Base-by-base conservation (phyloP, 2,113 vertebrate species). In the Panurus biarmicus region DNA sequence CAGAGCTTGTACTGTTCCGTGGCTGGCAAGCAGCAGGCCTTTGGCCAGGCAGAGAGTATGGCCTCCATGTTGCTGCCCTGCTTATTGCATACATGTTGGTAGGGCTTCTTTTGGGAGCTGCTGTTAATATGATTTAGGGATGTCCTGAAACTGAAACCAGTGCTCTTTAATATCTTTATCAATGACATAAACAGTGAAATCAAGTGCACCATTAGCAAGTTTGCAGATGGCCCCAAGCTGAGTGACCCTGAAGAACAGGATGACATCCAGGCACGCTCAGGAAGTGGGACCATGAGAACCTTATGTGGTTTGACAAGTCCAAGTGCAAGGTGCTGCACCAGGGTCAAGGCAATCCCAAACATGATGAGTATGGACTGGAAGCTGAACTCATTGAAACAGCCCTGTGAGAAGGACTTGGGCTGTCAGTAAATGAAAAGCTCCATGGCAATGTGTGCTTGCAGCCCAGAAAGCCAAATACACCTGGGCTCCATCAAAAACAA, bases 401-500 rank as follows among this genome's bases (percentile, higher is more conserved):
- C 29, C 14, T 31, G 29, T 40, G 70, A 69, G 29, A 22, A 67
- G 8, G 24, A 54, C 17, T 28, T 74, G 38, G 61, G 7, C 47
- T 47, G 2, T 19, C 22, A 12, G 11, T 26, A 12, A 16, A 14
- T 22, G 25, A 31, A 47, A 82, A 82, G 7, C 38, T 31, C 0
- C 0, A 22, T 1, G 2, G 14, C 25, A 22, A 1, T 7, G 20
- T 47, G 38, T 21, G 1, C 38, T 66, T 35, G 28, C 16, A 81
- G 24, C 16, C 29, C 29, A 74, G 24, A 61, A 26, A 31, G 8
- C 2, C n/a, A 40, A 31, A 38, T 26, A 4, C 21, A 19, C 40
- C 0, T 31, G 38, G 21, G 4, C 24, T n/a, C 11, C 38, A 19
- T 35, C 24, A 54, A 40, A 81, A 67, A 60, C 15, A 36, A 66